Evolutionary conservation across 2,113 vertebrate species (phyloP), one percentile per base, ranked within the genome.

Genomic region (Myotis lucifugus): DNA sequence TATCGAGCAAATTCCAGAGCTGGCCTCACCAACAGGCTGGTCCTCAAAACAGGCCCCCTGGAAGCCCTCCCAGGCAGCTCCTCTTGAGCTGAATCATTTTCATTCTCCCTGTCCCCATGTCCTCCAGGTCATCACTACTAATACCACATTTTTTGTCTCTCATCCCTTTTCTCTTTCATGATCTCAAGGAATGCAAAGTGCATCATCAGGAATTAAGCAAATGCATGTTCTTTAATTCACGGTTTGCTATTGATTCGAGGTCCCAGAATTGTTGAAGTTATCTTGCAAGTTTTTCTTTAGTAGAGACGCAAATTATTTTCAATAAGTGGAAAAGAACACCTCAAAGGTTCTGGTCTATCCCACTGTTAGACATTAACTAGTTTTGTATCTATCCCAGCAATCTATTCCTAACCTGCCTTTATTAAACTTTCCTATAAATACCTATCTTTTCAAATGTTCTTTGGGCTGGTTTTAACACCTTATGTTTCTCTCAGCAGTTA

Each of bases 401-500:
- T 82, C 11, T 37, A 88, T 59, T 50, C 32, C 29, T 87, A 87
- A 52, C 25, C 29, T 72, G 37, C 64, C 48, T 86, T 90, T 93
- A 81, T 85, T 81, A 95, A 52, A 52, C 21, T 74, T 25, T 17
- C 25, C 59, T 96, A 85, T 91, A 82, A 88, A 93, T 91, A 91
- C 18, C 6, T 64, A n/a, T 95, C 40, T 94, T 78, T 93, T 66
- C 77, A 76, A 85, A 32, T 25, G 46, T 46, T 82, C 46, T 81
- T 92, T 69, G 84, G 64, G 70, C 12, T 90, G 32, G 14, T 67
- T 90, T 92, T 67, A 85, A 81, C 25, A 94, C 27, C 79, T 94
- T 78, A 50, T 54, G 25, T 95, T 87, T 72, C 77, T 94, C 77
- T 90, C 17, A 79, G 56, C 86, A 96, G 93, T 85, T 81, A 95